Conservation (phyloP, 2,888 invertebrate species). For the Yponomeuta malinellus region DNA sequence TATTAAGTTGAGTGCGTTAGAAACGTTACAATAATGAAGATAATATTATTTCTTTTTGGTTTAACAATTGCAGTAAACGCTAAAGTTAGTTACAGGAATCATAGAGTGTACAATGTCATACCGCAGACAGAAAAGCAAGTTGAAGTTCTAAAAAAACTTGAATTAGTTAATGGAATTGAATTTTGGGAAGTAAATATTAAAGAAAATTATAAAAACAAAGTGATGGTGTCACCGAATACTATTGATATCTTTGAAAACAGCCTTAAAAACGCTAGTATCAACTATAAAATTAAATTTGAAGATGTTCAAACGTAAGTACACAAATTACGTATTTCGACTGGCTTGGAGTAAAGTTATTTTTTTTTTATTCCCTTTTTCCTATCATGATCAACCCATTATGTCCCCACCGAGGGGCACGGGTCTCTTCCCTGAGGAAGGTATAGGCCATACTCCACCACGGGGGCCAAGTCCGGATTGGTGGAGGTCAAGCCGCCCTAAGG, state of each 20-base stretch:
- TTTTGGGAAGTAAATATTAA: constrained; percentile 50
- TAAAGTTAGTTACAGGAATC: constrained; percentile 67
- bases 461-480: too few relatives aligned
- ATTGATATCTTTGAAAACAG: constrained; percentile 29
- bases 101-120: constrained; percentile 73
- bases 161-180: constrained; percentile 47
- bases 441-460: too few relatives aligned
- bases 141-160: constrained; percentile 54
- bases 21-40: background rate
- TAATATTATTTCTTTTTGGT: constrained; percentile 21
- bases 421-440: too few relatives aligned
- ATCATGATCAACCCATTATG: too few relatives aligned
- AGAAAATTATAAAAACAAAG: constrained; percentile 45
- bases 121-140: constrained; percentile 67
- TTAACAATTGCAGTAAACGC: constrained; percentile 22
- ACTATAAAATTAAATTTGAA: constrained; percentile 31
- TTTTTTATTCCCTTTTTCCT: too few relatives aligned
- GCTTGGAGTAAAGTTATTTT: too few relatives aligned
- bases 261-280: constrained; percentile 30
- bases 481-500: too few relatives aligned
- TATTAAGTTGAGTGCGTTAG: too few relatives aligned
- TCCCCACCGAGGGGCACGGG: too few relatives aligned
- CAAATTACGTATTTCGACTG: background rate
- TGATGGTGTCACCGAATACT: constrained; percentile 47
- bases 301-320: constrained; percentile 50